Conservation (phyloP, 2,888 invertebrate species). For the Hypolimnas misippus region DNA sequence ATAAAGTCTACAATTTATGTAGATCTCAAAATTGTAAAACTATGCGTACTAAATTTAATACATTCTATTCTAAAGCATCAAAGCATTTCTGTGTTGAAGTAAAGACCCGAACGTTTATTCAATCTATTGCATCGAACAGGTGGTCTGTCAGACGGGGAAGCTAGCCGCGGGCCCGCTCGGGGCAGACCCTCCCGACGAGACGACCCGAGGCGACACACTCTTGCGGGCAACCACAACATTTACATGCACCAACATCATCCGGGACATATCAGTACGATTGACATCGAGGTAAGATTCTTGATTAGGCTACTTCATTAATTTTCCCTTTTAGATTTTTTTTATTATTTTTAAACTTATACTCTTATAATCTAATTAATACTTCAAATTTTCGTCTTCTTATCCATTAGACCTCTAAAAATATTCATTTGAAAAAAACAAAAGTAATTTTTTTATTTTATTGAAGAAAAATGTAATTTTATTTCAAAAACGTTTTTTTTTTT, state of each 20-base stretch:
- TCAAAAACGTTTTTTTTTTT: conserved; percentile 29
- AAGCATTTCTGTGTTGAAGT: too few relatives aligned
- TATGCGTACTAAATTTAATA: too few relatives aligned
- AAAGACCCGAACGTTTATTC: too few relatives aligned
- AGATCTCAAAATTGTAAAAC: too few relatives aligned
- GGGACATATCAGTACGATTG: conserved; percentile 86
- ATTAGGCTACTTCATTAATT: too few relatives aligned
- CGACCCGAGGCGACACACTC: conserved; percentile 92
- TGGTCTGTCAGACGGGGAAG: conserved; percentile 75
- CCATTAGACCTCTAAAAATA: too few relatives aligned
- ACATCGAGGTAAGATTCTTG: conserved; percentile 93
- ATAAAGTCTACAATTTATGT: too few relatives aligned
- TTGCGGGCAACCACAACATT: conserved; percentile 88
- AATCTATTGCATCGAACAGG: conserved; percentile 30
- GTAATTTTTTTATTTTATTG: not conserved
- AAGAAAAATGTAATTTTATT: not conserved
- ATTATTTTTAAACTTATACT: not conserved
- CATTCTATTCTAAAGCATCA: too few relatives aligned
- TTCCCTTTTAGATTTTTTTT: too few relatives aligned
- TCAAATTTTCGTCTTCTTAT: too few relatives aligned
- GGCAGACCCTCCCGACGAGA: conserved; percentile 86
- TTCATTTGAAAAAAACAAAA: too few relatives aligned
- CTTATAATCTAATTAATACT: too few relatives aligned
- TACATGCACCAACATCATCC: conserved; percentile 85
- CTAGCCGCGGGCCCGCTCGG: conserved; percentile 76